phyloP scores from a whole-genome alignment of 2,113 vertebrate genomes.

The Glaucomys volans region DNA sequence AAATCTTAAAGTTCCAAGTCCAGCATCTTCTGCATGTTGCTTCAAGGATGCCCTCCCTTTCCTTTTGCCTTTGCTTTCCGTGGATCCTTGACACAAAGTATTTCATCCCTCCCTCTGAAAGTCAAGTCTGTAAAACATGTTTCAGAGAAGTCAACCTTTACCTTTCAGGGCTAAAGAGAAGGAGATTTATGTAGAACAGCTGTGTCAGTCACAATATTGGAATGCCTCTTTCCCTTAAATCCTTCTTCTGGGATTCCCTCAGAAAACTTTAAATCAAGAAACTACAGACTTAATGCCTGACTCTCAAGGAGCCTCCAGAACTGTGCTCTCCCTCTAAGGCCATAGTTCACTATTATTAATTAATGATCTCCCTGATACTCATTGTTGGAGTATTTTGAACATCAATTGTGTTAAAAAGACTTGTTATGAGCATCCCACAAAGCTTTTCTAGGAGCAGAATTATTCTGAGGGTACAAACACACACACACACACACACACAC shows the following conservation, averaged over 20 bases:
- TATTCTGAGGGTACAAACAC: not conserved
- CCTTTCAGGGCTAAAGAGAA: not conserved
- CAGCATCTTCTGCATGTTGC: not conserved
- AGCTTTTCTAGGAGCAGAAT: not conserved
- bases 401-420: not conserved
- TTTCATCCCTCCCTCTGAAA: not conserved
- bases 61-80: not conserved
- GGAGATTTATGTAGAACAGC: not conserved
- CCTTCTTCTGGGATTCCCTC: not conserved
- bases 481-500: not conserved
- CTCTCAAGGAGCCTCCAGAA: not conserved
- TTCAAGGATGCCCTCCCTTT: not conserved
- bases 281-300: not conserved
- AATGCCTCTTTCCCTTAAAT: not conserved
- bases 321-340: not conserved
- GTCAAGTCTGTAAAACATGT: not conserved
- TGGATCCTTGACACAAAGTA: not conserved
- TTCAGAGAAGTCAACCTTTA: not conserved
- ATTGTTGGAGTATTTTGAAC: not conserved
- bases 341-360: not conserved
- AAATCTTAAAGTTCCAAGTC: not conserved
- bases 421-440: not conserved
- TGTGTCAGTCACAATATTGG: not conserved
- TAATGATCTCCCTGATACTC: not conserved
- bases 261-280: not conserved